Evolutionary conservation across 2,797 vertebrate genomes (phyloP).

Genomic region (Denticeps clupeoides): DNA sequence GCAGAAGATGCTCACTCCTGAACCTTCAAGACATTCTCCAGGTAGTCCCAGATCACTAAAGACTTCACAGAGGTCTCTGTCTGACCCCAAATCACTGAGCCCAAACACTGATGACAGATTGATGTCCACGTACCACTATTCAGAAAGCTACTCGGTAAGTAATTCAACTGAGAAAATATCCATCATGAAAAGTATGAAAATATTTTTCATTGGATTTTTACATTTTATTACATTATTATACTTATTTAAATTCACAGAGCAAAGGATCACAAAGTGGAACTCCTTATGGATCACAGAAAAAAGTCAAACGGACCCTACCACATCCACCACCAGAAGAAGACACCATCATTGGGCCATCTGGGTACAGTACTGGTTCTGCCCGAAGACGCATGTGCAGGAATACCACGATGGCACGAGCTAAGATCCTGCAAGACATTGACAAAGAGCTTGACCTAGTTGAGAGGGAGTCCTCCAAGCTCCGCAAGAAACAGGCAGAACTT

Average conservation of each 20-base stretch:
- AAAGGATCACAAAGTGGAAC: constrained; percentile 65
- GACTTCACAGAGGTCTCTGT: constrained; percentile 84
- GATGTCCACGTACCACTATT: constrained; percentile 80
- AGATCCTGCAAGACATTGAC: constrained; percentile 98
- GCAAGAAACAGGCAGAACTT: constrained; percentile 96
- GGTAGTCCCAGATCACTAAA: constrained; percentile 79
- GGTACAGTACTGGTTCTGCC: constrained; percentile 78
- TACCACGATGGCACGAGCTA: constrained; percentile 93
- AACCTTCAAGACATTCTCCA: constrained; percentile 74
- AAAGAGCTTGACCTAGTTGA: constrained; percentile 95
- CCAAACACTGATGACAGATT: constrained; percentile 83
- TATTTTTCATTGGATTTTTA: not conserved
- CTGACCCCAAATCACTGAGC: constrained; percentile 89
- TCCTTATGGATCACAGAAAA: constrained; percentile 79
- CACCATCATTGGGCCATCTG: constrained; percentile 58
- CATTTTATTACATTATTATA: not conserved
- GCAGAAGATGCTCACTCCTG: constrained; percentile 78
- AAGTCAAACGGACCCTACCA: constrained; percentile 93
- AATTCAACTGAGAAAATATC: not conserved
- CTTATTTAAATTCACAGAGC: constrained; percentile 49
- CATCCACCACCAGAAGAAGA: constrained; percentile 92
- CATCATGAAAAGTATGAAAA: not conserved
- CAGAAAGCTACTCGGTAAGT: constrained; percentile 86
- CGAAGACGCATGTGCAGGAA: constrained; percentile 88
- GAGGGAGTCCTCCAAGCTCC: constrained; percentile 94